A percentile compares a stretch with the other conserved stretches of the same genome.
Evolutionary conservation across 2,113 vertebrate species (phyloP).

Genomic region (Grammomys dolichurus): DNA sequence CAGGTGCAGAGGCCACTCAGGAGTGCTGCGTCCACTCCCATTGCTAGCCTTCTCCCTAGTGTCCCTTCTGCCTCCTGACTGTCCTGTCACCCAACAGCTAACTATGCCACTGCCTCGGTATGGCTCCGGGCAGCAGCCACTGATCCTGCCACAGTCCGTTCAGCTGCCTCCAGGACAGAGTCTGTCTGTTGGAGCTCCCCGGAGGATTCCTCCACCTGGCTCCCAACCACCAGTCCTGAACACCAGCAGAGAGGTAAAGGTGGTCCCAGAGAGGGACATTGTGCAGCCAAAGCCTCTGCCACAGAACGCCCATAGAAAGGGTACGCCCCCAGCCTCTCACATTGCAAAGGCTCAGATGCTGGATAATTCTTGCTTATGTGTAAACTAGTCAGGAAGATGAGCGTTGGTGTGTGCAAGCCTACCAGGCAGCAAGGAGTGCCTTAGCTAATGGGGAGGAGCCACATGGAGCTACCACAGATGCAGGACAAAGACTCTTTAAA

Average conservation of each 20-base stretch:
- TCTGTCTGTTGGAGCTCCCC: slow-evolving; percentile 94
- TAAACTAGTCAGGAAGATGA: accelerated
- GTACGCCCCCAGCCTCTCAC: background rate
- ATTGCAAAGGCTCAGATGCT: accelerated
- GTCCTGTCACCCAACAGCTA: slow-evolving; percentile 88
- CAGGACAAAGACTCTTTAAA: background rate
- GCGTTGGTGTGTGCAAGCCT: background rate
- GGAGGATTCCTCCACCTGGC: slow-evolving; percentile 94
- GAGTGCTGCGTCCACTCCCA: no score
- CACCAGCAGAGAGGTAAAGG: slow-evolving; percentile 94
- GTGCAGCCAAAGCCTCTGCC: no score
- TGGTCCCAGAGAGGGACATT: background rate
- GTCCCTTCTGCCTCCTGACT: slow-evolving; percentile 44
- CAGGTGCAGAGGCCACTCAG: background rate
- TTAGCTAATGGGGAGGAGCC: background rate
- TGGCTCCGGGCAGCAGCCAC: slow-evolving; percentile 96
- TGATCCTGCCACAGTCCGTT: slow-evolving; percentile 97
- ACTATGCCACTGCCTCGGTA: slow-evolving; percentile 97
- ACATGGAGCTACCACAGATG: accelerated
- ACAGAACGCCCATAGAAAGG: accelerated
- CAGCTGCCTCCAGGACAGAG: slow-evolving; percentile 98
- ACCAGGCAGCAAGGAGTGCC: background rate
- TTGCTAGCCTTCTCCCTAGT: background rate
- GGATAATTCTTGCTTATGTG: accelerated
- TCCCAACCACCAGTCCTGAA: slow-evolving; percentile 94